phyloP scores from a whole-genome alignment of 1,140 invertebrate genomes.

The Drosophila melanica region DNA sequence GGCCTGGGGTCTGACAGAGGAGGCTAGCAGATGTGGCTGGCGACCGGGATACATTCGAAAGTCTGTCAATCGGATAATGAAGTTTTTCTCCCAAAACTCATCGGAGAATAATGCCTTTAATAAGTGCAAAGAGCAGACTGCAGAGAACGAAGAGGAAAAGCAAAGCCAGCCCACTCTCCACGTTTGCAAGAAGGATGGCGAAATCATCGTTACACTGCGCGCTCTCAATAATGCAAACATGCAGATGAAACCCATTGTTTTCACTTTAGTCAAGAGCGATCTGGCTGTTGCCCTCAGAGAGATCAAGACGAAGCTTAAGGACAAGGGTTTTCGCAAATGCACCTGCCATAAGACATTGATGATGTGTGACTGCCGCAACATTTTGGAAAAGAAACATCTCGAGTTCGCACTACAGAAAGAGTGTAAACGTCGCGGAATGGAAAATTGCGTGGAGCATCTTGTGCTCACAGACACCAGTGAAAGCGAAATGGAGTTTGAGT shows the following conservation, averaged over 20 bases:
- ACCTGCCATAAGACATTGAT: constrained; percentile 65
- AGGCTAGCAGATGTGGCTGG: constrained; percentile 60
- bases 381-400: constrained; percentile 55
- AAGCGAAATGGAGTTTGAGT: constrained; percentile 71
- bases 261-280: constrained; percentile 69
- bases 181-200: constrained; percentile 63
- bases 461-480: constrained; percentile 76
- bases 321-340: constrained; percentile 69
- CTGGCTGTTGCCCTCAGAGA: constrained; percentile 38
- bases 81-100: constrained; percentile 53
- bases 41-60: constrained; percentile 63
- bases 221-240: constrained; percentile 35
- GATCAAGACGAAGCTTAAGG: constrained; percentile 60
- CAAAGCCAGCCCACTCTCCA: constrained; percentile 51
- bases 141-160: neutral
- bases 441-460: constrained; percentile 46
- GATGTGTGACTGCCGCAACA: constrained; percentile 64
- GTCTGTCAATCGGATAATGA: constrained; percentile 64
- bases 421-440: constrained; percentile 37
- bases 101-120: constrained; percentile 14
- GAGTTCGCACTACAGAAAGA: constrained; percentile 51
- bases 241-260: constrained; percentile 65
- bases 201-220: constrained; percentile 65
- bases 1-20: constrained; percentile 52
- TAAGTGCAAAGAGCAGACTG: constrained; percentile 14